Base-by-base conservation (phyloP, 1,140 invertebrate species). In the Orussus abietinus region DNA sequence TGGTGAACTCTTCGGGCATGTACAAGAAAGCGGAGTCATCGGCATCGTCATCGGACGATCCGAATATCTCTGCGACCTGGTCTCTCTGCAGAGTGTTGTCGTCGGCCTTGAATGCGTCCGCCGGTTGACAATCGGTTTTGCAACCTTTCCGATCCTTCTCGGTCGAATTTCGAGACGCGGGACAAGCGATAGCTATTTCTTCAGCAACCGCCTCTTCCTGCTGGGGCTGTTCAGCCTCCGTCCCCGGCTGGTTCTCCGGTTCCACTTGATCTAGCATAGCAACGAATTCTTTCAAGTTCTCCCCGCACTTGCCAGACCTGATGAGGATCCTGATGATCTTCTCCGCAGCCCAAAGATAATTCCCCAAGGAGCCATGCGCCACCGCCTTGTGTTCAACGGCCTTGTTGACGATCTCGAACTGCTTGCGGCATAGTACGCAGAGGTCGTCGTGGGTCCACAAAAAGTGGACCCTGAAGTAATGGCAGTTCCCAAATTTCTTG, bases 291-390 rank as follows among this genome's bases (percentile, higher is more conserved):
- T 48, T 41, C 6, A 41, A 48, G 21, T 48, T 41, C 9, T 48
- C 46, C 7, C 30, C 39, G 7, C 46, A 40, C 4, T 43, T 39
- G 1, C 38, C 41, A 1, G 43, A 40, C 11, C 43, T 41, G 9
- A 48, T 43, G 12, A 47, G 33, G 28, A 42, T 47, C 5, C 46
- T 37, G 13, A 51, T 36, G 1, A 45, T 53, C 12, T 33, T 36
- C 5, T 50, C 36, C 0, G 48, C 14, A 15, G 52, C 48, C 51
- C 51, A 54, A 1, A 54, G 42, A 31, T 57, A 57, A 19, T 40
- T 30, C 0, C 52, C 29, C 0, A 43, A 6, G 2, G 49, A 54
- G n/a, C 30, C 33, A 18, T 57, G 55, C 2, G 29, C 20, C 6
- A 32, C 10, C 19, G 33, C 9, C 12, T 50, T 52, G 26, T 57